A percentile compares a stretch with the other conserved stretches of the same genome.
These are phyloP conservation scores for Pseudomugil tenellus DNA, from an alignment of 2,797 vertebrate genomes.

Conservation along the genomic window DNA sequence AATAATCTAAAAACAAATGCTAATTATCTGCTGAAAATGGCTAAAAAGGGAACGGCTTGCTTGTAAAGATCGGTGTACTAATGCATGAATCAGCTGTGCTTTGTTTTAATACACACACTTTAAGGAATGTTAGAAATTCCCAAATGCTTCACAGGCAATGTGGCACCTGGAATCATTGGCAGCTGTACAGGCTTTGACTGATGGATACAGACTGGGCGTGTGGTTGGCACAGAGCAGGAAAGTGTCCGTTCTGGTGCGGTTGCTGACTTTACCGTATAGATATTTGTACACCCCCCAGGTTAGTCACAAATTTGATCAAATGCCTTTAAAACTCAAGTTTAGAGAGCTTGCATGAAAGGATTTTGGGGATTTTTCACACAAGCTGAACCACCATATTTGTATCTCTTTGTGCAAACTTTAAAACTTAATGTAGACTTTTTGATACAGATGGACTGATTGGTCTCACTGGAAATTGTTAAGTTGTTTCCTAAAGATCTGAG, in stretches of 20 bases:
- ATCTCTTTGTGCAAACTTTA: conserved; percentile 48
- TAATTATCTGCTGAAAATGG: background rate
- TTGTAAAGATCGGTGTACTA: background rate
- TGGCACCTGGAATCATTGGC: conserved; percentile 33
- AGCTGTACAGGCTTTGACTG: conserved; percentile 19
- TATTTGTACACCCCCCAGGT: conserved; percentile 14
- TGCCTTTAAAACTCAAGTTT: conserved; percentile 41
- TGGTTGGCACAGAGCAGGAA: conserved; percentile 15
- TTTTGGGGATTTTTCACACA: conserved; percentile 55
- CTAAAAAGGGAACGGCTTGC: background rate
- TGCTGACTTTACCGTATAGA: conserved; percentile 20
- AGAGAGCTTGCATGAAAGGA: conserved; percentile 24
- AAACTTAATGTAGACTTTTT: conserved; percentile 59
- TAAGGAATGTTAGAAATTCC: conserved; percentile 53
- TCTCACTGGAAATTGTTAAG: conserved; percentile 48
- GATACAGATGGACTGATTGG: conserved; percentile 59
- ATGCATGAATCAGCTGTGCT: conserved; percentile 36
- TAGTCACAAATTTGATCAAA: conserved; percentile 20
- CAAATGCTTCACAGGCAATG: conserved; percentile 12
- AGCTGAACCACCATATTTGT: conserved; percentile 67
- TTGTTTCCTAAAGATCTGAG: conserved; percentile 66
- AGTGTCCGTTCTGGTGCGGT: background rate
- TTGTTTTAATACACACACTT: conserved; percentile 24
- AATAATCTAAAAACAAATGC: background rate
- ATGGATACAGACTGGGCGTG: conserved; percentile 1